Evolutionary conservation across 2,797 vertebrate species (phyloP), one percentile per base, ranked within the genome.

Genomic region (Spatula versicolor): DNA sequence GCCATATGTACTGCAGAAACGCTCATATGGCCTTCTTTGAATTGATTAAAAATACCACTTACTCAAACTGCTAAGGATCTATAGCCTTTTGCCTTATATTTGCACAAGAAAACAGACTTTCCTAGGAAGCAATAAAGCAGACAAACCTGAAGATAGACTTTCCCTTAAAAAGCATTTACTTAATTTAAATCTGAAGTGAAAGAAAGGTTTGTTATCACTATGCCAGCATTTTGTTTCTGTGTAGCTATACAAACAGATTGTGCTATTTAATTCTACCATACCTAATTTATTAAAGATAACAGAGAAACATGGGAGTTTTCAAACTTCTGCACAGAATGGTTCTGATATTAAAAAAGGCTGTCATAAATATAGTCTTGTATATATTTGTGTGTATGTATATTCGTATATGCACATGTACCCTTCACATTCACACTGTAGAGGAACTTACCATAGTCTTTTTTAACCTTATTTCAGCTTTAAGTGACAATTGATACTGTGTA

Each of bases 141-240:
- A 55, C 35, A 94, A 79, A n/a, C 41, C 90, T 39, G 7, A 30
- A 97, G 52, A 88, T 19, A 86, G 12, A 5, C 30, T 88, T 94
- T 66, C 20, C 73, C 64, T 92, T 76, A 54, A 80, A 52, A 90
- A 97, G 35, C 30, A 37, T 60, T 88, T 90, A 64, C 60, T 90
- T 95, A 90, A 95, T 86, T 96, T 93, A 95, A 95, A 83, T 21
- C 62, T 69, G 73, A 74, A 74, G n/a, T 93, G 62, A 93, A 82
- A 84, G 10, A 81, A 82, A 83, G 73, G 66, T 94, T 95, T 92
- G 91, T 87, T 83, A 67, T 84, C 74, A 35, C 9, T 93, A 69
- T 52, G 35, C 21, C 45, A 83, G 64, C 22, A 45, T 95, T 86
- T 83, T 50, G 56, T 81, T 94, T 90, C 60, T 69, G 26, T 86